These are phyloP conservation scores for Liasis olivaceus DNA, from an alignment of 2,797 vertebrate genomes.

Conservation along the genomic window DNA sequence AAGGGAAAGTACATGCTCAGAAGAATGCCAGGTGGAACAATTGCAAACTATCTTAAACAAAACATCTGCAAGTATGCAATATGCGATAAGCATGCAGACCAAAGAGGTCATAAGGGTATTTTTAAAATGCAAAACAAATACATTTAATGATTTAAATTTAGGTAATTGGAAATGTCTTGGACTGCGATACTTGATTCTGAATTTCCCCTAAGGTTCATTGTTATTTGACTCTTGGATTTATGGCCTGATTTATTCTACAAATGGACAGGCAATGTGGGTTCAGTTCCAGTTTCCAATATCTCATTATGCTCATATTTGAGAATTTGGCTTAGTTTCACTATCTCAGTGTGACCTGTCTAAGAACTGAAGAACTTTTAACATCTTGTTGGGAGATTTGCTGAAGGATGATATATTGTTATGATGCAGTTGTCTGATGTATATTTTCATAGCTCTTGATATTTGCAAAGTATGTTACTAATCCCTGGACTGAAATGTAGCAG, in stretches of 20 bases:
- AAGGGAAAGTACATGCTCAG: neutral
- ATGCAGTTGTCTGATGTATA: neutral
- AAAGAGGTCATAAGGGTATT: conserved; percentile 56
- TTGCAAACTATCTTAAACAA: conserved; percentile 51
- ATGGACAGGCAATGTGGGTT: conserved; percentile 35
- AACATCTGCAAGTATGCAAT: conserved; percentile 62
- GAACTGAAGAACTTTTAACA: conserved; percentile 4
- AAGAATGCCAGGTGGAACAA: conserved; percentile 46
- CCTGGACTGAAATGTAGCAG: conserved; percentile 4
- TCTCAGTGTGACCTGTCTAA: conserved; percentile 6
- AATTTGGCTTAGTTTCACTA: neutral
- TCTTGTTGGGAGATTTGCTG: conserved; percentile 1
- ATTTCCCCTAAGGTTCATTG: conserved; percentile 37
- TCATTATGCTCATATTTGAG: conserved; percentile 19
- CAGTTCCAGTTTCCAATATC: neutral
- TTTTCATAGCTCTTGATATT: neutral
- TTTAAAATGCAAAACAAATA: conserved; percentile 51
- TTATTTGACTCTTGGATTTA: conserved; percentile 43
- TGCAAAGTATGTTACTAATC: neutral
- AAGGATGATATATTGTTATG: conserved; percentile 3
- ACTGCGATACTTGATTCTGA: conserved; percentile 42
- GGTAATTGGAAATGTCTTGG: conserved; percentile 52
- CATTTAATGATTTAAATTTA: conserved; percentile 64
- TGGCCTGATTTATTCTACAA: conserved; percentile 19
- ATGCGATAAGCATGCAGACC: conserved; percentile 59